Conservation (phyloP, 2,113 vertebrate species). For the Oreochromis niloticus region DNA sequence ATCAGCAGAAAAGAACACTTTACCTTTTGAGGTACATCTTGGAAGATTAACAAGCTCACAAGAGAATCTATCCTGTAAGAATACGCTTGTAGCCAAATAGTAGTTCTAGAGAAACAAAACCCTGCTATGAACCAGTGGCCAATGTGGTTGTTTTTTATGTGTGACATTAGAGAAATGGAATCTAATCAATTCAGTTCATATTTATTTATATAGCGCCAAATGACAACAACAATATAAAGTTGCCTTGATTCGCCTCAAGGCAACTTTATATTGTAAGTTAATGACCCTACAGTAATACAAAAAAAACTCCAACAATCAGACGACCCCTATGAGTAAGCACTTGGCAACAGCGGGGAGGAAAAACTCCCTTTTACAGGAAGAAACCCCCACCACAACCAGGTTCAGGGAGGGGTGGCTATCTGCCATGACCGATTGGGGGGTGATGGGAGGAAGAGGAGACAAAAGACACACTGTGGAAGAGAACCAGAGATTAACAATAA, state of each 20-base stretch:
- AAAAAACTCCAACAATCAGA: no score
- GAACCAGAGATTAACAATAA: no score
- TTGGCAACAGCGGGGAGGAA: no score
- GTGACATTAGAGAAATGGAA: not conserved
- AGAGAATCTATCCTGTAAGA: not conserved
- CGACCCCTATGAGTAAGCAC: no score
- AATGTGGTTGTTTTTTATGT: not conserved
- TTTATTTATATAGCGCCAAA: not conserved
- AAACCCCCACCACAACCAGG: no score
- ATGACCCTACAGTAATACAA: no score
- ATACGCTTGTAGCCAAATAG: not conserved
- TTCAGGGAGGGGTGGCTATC: no score
- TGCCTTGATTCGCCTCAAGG: not conserved
- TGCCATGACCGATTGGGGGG: no score
- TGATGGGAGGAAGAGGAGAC: no score
- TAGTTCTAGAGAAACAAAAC: not conserved
- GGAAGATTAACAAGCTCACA: not conserved
- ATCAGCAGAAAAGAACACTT: not conserved
- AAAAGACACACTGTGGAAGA: no score
- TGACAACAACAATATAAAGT: not conserved
- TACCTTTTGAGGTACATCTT: not conserved
- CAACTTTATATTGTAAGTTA: no score
- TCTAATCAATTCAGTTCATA: not conserved
- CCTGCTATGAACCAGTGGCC: not conserved
- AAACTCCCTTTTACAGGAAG: no score